A percentile compares a stretch with the other conserved stretches of the same genome.
phyloP scores from a whole-genome alignment of 1,140 invertebrate species.

The Caenorhabditis inopinata region DNA sequence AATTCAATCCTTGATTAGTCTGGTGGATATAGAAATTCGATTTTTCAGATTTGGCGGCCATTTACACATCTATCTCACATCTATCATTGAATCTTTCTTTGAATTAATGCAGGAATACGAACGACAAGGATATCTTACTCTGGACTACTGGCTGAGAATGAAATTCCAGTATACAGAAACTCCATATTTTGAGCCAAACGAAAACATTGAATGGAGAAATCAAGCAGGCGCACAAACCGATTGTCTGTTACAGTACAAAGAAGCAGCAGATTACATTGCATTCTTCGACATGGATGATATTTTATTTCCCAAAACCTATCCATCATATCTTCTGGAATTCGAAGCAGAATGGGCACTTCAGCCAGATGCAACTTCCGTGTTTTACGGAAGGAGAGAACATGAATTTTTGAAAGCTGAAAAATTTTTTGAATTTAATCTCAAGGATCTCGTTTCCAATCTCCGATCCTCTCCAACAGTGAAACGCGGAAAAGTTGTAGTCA shows the following conservation, averaged over 20 bases:
- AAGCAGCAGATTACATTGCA: slow-evolving; percentile 22
- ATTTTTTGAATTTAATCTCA: not conserved
- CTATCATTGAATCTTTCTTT: not conserved
- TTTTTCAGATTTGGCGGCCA: not conserved
- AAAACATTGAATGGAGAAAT: slow-evolving; percentile 3
- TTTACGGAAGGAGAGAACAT: slow-evolving; percentile 19
- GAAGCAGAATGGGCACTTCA: not conserved
- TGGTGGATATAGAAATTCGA: too few relatives aligned
- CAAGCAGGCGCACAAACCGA: slow-evolving; percentile 9
- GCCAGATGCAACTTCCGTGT: not conserved
- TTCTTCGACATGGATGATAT: slow-evolving; percentile 18
- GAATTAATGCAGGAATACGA: not conserved
- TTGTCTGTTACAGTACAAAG: slow-evolving; percentile 26
- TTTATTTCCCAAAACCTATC: not conserved
- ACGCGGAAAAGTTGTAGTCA: not conserved
- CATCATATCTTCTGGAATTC: not conserved
- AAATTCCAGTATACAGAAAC: not conserved
- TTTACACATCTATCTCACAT: slow-evolving; percentile 3
- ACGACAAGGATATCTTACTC: not conserved
- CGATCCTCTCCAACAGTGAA: not conserved
- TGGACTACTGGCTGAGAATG: slow-evolving; percentile 12
- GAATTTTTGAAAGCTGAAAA: not conserved
- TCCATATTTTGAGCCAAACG: not conserved
- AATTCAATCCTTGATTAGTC: too few relatives aligned
- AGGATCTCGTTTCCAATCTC: not conserved